phyloP scores from a whole-genome alignment of 2,888 invertebrate species.

The Epirrita christyi region DNA sequence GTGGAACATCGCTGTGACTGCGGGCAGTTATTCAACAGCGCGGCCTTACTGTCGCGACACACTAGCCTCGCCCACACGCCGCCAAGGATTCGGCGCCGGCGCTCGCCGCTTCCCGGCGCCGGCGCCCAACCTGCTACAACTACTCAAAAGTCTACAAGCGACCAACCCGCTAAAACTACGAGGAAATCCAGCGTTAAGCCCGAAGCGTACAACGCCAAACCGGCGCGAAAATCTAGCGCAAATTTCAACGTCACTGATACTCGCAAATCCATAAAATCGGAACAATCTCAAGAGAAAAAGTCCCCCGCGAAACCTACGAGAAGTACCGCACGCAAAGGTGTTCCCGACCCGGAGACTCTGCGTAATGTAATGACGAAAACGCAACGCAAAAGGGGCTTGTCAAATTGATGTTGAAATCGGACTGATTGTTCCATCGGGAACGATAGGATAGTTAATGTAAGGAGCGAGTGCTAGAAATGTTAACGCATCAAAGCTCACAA shows the following conservation, averaged over 20 bases:
- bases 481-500: conserved; percentile 71
- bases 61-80: conserved; percentile 79
- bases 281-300: conserved; percentile 32
- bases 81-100: conserved; percentile 74
- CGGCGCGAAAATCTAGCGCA: conserved; percentile 26
- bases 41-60: conserved; percentile 72
- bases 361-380: conserved; percentile 59
- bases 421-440: conserved; percentile 38
- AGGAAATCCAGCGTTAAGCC: conserved; percentile 50
- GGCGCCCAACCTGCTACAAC: conserved; percentile 34
- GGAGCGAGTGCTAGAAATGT: conserved; percentile 60
- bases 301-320: conserved; percentile 47
- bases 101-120: conserved; percentile 53
- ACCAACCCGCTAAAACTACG: conserved; percentile 29
- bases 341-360: conserved; percentile 73
- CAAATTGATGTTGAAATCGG: conserved; percentile 43
- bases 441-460: conserved; percentile 43
- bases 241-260: conserved; percentile 33
- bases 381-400: conserved; percentile 48
- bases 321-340: conserved; percentile 60
- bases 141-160: conserved; percentile 33
- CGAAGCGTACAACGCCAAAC: conserved; percentile 40
- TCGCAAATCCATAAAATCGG: conserved; percentile 38
- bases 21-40: conserved; percentile 76
- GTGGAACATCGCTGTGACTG: conserved; percentile 81